Percentiles rank a stretch among this genome's conserved stretches.
These are phyloP conservation scores for Mirounga angustirostris DNA, from an alignment of 2,113 vertebrate genomes.

Conservation along the genomic window DNA sequence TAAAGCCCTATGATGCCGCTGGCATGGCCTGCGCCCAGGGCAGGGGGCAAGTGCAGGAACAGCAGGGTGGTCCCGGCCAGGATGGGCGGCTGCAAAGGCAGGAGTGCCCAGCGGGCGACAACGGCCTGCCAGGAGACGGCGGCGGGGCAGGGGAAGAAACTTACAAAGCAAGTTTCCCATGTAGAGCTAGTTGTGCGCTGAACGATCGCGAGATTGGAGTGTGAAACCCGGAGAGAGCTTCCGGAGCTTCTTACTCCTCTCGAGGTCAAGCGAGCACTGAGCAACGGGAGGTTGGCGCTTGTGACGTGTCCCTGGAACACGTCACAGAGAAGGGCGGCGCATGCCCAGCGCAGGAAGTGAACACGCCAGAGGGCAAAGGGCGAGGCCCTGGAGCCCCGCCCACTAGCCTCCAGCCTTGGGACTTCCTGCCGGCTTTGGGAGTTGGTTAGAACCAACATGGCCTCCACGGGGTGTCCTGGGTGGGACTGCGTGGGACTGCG, in stretches of 20 bases:
- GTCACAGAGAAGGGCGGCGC: background rate
- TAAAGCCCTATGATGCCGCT: rapidly evolving
- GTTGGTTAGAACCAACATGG: background rate
- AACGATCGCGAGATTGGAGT: rapidly evolving
- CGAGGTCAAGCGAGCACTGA: rapidly evolving
- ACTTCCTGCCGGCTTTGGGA: rapidly evolving
- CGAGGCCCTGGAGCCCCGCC: background rate
- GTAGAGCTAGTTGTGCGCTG: rapidly evolving
- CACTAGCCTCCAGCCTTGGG: background rate
- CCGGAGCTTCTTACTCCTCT: background rate
- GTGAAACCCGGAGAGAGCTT: background rate
- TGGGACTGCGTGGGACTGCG: too few relatives aligned
- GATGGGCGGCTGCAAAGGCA: rapidly evolving
- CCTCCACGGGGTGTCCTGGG: background rate
- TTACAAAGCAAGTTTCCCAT: background rate
- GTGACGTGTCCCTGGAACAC: rapidly evolving
- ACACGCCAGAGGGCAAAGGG: background rate
- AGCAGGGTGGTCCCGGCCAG: rapidly evolving
- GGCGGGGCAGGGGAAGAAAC: rapidly evolving
- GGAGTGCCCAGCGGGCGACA: rapidly evolving
- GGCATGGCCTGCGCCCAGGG: too few relatives aligned
- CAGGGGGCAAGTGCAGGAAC: rapidly evolving
- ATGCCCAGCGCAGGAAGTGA: background rate
- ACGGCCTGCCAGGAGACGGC: rapidly evolving
- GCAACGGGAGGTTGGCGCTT: rapidly evolving